Conservation (phyloP, 2,113 vertebrate genomes). For the Lepus timidus region DNA sequence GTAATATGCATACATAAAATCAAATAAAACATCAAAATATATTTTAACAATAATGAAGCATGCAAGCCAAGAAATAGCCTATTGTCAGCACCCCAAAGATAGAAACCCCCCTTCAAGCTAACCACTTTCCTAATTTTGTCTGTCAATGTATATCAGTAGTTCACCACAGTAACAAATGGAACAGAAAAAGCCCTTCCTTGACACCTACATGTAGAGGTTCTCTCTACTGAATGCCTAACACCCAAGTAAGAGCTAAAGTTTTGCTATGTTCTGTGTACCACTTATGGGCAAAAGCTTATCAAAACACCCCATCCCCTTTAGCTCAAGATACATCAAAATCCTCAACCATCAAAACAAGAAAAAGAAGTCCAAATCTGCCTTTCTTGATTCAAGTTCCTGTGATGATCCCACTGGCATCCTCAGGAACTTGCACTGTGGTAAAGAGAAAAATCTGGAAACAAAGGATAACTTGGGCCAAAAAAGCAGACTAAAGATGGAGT, state of each 20-base stretch:
- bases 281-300: neutral
- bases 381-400: neutral
- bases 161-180: neutral
- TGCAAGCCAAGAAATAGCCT: neutral
- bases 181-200: neutral
- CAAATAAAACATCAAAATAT: neutral
- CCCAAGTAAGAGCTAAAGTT: neutral
- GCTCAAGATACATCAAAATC: conserved; percentile 9
- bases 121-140: neutral
- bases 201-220: neutral
- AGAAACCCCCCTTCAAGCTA: neutral
- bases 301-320: neutral
- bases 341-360: neutral
- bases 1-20: neutral
- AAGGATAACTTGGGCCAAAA: neutral
- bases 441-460: conserved; percentile 45
- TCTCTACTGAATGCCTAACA: neutral
- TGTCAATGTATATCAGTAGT: neutral
- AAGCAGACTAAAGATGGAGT: neutral
- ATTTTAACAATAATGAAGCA: neutral
- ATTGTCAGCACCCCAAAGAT: neutral
- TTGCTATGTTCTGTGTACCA: neutral
- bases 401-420: conserved; percentile 11
- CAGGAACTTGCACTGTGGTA: neutral
- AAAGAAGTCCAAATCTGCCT: neutral